Percentiles rank a stretch among this genome's conserved stretches.
phyloP scores from a whole-genome alignment of 2,797 vertebrate genomes.

The Peromyscus aztecus region DNA sequence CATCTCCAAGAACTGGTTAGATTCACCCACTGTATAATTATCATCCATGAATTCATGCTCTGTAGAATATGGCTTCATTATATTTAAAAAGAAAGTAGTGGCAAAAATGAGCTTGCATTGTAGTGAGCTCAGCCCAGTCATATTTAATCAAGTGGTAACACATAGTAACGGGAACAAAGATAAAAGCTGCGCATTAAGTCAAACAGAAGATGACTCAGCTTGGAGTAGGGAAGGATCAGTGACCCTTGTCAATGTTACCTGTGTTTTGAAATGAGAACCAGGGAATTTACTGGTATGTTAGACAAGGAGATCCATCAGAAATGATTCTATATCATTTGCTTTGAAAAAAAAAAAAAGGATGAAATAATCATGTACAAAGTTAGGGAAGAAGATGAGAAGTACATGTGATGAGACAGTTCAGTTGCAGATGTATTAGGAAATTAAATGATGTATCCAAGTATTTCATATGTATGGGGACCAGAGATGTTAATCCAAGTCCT shows the following conservation, averaged over 20 bases:
- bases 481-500: background rate
- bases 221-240: background rate
- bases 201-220: background rate
- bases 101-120: background rate
- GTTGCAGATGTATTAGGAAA: background rate
- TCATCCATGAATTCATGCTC: background rate
- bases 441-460: background rate
- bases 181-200: background rate
- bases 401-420: background rate
- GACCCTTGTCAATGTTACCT: background rate
- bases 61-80: slow-evolving; percentile 11
- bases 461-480: background rate
- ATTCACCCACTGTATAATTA: background rate
- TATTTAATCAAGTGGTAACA: background rate
- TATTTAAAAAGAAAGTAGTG: background rate
- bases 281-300: background rate
- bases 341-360: background rate
- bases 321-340: background rate
- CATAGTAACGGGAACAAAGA: background rate
- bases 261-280: background rate
- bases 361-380: background rate
- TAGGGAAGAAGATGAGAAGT: background rate
- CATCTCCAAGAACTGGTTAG: background rate
- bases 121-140: background rate
- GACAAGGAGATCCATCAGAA: background rate